These are phyloP conservation scores for Merops nubicus DNA, from an alignment of 2,113 vertebrate genomes.

Conservation along the genomic window DNA sequence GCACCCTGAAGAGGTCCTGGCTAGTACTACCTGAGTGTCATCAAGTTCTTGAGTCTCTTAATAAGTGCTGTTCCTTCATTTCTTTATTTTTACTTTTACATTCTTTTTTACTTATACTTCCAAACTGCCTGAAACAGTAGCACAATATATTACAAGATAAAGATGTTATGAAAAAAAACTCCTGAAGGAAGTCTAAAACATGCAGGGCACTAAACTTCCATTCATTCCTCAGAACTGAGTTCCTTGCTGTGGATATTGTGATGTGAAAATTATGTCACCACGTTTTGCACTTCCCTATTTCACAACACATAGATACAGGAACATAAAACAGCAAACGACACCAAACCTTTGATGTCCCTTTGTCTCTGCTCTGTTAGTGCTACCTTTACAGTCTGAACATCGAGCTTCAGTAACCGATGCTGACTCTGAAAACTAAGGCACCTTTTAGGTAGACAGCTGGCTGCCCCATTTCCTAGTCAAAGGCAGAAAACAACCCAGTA, in stretches of 20 bases:
- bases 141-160: background rate
- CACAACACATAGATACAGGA: background rate
- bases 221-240: background rate
- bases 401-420: background rate
- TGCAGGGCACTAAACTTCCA: background rate
- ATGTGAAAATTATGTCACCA: background rate
- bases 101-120: background rate
- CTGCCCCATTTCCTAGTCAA: background rate
- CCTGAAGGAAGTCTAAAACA: background rate
- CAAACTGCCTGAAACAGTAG: background rate
- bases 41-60: background rate
- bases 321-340: fast-evolving
- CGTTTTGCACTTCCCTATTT: background rate
- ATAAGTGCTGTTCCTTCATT: background rate
- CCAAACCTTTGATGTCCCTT: background rate
- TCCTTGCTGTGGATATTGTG: background rate
- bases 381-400: background rate
- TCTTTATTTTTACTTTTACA: too few relatives aligned
- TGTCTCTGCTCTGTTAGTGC: background rate
- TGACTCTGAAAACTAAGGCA: background rate
- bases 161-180: background rate
- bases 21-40: background rate
- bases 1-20: background rate
- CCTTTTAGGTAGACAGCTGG: background rate
- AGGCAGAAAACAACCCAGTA: background rate